Conservation (phyloP, 2,888 invertebrate genomes). For the Dorcus parallelipipedus region DNA sequence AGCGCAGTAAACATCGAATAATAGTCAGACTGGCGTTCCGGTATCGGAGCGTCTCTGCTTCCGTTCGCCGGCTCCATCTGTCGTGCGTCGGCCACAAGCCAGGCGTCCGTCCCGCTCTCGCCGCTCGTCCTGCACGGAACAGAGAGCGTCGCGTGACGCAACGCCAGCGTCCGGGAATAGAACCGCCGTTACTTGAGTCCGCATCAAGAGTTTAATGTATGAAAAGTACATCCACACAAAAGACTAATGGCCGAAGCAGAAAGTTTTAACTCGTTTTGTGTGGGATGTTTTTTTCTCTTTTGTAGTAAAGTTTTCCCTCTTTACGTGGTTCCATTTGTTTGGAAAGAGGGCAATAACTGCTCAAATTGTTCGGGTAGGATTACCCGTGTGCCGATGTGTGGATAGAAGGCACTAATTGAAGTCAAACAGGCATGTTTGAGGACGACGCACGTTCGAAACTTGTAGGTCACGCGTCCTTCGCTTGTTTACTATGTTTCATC, state of each 20-base stretch:
- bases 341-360: no score
- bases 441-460: background rate
- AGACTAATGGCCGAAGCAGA: constrained; percentile 10
- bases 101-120: constrained; percentile 5
- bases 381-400: no score
- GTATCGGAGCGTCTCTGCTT: constrained; percentile 27
- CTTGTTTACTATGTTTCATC: background rate
- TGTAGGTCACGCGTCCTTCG: background rate
- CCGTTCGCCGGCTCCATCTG: constrained; percentile 21
- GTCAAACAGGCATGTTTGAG: constrained; percentile 2
- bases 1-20: constrained; percentile 38
- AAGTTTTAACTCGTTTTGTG: constrained; percentile 17
- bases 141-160: no score
- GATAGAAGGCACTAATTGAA: background rate
- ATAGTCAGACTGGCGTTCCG: constrained; percentile 34
- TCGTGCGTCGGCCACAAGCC: constrained; percentile 6
- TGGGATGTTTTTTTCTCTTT: background rate
- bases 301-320: no score
- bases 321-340: no score
- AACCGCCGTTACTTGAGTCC: no score
- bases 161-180: no score
- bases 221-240: constrained; percentile 17
- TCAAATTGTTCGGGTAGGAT: no score
- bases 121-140: background rate
- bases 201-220: constrained; percentile 17